phyloP scores from a whole-genome alignment of 2,888 invertebrate genomes.

The Sminthurinus aureus region DNA sequence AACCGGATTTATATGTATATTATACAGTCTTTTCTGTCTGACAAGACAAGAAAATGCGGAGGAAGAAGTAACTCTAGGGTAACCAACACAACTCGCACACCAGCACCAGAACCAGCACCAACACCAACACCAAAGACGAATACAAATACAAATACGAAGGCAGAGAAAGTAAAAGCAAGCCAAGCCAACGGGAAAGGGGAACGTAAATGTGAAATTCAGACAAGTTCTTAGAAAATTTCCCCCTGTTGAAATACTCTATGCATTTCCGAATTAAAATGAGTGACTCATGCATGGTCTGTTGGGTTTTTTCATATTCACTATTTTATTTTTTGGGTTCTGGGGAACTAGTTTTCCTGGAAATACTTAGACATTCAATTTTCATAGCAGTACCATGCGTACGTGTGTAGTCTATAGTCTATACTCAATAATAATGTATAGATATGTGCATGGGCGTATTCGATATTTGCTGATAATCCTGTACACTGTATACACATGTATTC shows the following conservation, averaged over 20 bases:
- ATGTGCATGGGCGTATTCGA: not conserved
- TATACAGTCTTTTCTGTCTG: not conserved
- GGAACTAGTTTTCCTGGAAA: not conserved
- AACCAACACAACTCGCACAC: too few species aligned
- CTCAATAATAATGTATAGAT: not conserved
- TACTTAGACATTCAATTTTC: not conserved
- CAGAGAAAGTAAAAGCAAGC: not conserved
- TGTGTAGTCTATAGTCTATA: too few species aligned
- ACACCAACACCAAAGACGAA: too few species aligned
- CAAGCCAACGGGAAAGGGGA: not conserved
- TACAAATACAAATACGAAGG: too few species aligned
- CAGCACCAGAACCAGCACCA: too few species aligned
- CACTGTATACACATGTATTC: too few species aligned
- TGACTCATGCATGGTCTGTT: conserved; percentile 37
- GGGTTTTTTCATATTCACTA: not conserved
- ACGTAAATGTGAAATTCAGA: too few species aligned
- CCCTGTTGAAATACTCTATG: not conserved
- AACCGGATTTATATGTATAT: not conserved
- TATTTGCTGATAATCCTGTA: not conserved
- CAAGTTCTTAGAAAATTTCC: not conserved
- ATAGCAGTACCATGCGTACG: too few species aligned
- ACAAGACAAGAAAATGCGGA: not conserved
- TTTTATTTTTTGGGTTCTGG: not conserved
- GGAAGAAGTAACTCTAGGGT: not conserved
- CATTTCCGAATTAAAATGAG: conserved; percentile 37